These are phyloP conservation scores for Cerastoderma edule DNA, from an alignment of 2,888 invertebrate species.

Conservation along the genomic window DNA sequence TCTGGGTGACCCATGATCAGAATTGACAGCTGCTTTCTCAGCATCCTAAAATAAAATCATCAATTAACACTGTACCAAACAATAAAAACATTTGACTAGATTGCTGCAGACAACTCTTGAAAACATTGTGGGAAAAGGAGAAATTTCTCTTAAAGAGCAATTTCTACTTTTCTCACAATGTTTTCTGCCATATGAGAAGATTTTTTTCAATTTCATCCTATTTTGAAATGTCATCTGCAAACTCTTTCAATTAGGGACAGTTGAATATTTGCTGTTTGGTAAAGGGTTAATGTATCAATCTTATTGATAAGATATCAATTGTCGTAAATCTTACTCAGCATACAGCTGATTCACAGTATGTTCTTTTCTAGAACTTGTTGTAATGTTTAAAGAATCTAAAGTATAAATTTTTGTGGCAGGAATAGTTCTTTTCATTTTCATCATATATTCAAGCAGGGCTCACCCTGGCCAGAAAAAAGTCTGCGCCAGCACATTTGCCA, in stretches of 20 bases:
- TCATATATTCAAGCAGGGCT: too few species aligned
- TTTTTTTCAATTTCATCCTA: too few species aligned
- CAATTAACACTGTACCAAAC: neutral
- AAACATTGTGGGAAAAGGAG: conserved; percentile 15
- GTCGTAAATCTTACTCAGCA: neutral
- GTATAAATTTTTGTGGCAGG: neutral
- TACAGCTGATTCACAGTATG: neutral
- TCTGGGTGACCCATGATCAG: conserved; percentile 64
- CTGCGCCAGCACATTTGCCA: too few species aligned
- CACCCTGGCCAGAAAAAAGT: too few species aligned
- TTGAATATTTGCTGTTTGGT: too few species aligned
- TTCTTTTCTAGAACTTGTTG: neutral
- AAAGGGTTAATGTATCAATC: too few species aligned
- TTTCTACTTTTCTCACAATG: too few species aligned
- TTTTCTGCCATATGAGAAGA: too few species aligned
- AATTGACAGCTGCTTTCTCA: conserved; percentile 68
- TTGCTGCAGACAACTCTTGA: neutral
- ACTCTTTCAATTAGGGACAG: too few species aligned
- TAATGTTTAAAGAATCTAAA: neutral
- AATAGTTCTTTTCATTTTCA: too few species aligned
- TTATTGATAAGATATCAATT: neutral
- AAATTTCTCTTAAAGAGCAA: too few species aligned
- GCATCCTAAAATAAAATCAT: conserved; percentile 51
- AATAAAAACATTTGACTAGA: neutral
- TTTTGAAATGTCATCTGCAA: too few species aligned